phyloP scores from a whole-genome alignment of 2,888 invertebrate genomes.

The Unio pictorum region DNA sequence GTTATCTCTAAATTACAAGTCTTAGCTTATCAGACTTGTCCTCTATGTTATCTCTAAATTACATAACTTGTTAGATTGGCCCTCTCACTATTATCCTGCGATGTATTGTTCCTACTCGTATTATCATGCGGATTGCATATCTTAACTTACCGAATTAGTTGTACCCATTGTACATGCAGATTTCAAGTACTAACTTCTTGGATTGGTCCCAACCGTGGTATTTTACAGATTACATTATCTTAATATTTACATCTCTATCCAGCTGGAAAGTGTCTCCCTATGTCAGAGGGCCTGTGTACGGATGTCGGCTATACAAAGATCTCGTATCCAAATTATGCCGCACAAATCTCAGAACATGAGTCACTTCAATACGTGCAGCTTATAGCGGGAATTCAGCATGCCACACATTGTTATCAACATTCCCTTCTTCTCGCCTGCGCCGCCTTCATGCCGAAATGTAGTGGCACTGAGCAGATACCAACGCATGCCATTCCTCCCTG shows the following conservation, averaged over 20 bases:
- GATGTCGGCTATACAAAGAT: conserved; percentile 40
- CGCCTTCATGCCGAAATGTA: conserved; percentile 53
- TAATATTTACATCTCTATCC: not conserved
- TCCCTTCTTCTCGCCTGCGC: conserved; percentile 50
- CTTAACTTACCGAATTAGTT: no score
- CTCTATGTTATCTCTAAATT: no score
- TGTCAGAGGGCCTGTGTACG: conserved; percentile 29
- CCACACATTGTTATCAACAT: conserved; percentile 56
- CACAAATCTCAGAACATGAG: conserved; percentile 32
- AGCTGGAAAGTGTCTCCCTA: conserved; percentile 43
- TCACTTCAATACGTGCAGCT: conserved; percentile 29
- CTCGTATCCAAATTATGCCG: conserved; percentile 52
- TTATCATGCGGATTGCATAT: no score
- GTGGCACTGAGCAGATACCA: conserved; percentile 30
- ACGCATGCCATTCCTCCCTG: conserved; percentile 58
- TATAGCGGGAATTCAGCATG: conserved; percentile 36
- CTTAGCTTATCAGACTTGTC: no score
- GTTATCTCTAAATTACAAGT: no score
- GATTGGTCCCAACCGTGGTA: no score
- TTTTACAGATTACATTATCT: no score
- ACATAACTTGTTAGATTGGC: no score
- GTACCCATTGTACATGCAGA: no score
- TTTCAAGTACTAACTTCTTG: no score
- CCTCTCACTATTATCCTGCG: no score
- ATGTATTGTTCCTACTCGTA: no score